Conservation (phyloP, 2,113 vertebrate species). For the Scomber japonicus region DNA sequence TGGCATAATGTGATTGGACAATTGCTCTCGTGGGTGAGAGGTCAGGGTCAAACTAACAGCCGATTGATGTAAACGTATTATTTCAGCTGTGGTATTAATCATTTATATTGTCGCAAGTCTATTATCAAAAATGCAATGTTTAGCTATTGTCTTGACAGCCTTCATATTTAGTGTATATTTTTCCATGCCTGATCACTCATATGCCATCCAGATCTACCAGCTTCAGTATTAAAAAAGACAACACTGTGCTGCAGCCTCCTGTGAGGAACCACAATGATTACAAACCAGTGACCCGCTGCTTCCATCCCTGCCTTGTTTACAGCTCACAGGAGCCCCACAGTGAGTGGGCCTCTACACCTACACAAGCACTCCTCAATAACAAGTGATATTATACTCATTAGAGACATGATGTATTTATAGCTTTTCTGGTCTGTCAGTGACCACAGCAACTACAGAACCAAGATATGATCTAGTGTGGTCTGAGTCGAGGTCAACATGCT, state of each 20-base stretch:
- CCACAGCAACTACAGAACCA: slow-evolving; percentile 4
- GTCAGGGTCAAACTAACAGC: not conserved
- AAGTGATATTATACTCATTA: slow-evolving; percentile 49
- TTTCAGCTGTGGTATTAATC: not conserved
- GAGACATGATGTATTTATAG: slow-evolving; percentile 35
- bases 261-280: slow-evolving; percentile 31
- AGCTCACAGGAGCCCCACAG: slow-evolving; percentile 22
- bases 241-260: slow-evolving; percentile 8
- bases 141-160: not conserved
- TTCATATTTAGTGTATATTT: not conserved
- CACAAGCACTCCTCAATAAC: slow-evolving; percentile 30
- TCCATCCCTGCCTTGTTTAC: slow-evolving; percentile 52
- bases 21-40: not conserved
- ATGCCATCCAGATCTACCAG: not conserved
- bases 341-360: slow-evolving; percentile 28
- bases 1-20: not conserved
- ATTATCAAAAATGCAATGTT: not conserved
- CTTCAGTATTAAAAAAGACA: slow-evolving; percentile 14
- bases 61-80: not conserved
- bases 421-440: slow-evolving; percentile 30
- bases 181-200: not conserved
- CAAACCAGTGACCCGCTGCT: slow-evolving; percentile 42
- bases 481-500: slow-evolving; percentile 14
- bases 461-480: slow-evolving; percentile 20
- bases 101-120: not conserved